These are phyloP conservation scores for Clunio marinus DNA, from an alignment of 2,888 invertebrate species.

Conservation along the genomic window DNA sequence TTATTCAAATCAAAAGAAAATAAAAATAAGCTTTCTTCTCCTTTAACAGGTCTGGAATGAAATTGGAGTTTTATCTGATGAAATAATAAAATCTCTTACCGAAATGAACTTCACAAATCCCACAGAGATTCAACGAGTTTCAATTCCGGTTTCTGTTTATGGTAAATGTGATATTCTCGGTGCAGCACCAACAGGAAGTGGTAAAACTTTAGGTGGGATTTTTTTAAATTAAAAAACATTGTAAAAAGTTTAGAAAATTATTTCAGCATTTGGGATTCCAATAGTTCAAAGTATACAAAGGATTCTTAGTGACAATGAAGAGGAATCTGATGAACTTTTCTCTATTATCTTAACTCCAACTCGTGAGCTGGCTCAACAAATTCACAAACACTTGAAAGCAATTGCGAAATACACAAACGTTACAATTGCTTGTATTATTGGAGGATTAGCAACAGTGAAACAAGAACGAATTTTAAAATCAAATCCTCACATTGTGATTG, in stretches of 20 bases:
- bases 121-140: conserved; percentile 80
- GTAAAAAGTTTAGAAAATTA: no score
- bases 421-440: conserved; percentile 78
- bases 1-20: no score
- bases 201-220: conserved; percentile 95
- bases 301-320: conserved; percentile 41
- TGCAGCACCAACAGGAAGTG: conserved; percentile 99
- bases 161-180: conserved; percentile 88
- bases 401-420: conserved; percentile 76
- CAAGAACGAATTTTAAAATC: conserved; percentile 80
- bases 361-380: conserved; percentile 91
- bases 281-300: conserved; percentile 56
- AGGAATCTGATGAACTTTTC: conserved; percentile 53
- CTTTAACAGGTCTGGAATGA: conserved; percentile 64
- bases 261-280: conserved; percentile 97
- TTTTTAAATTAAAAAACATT: no score
- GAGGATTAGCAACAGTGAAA: conserved; percentile 91
- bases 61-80: conserved; percentile 62
- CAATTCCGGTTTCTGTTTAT: conserved; percentile 77
- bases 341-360: conserved; percentile 93
- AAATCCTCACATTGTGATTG: conserved; percentile 90
- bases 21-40: no score
- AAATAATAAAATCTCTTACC: conserved; percentile 67
- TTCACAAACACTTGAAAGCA: conserved; percentile 76
- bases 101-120: conserved; percentile 76